Evolutionary conservation across 1,140 invertebrate species (phyloP).

Genomic region (Muscidifurax raptorellus): DNA sequence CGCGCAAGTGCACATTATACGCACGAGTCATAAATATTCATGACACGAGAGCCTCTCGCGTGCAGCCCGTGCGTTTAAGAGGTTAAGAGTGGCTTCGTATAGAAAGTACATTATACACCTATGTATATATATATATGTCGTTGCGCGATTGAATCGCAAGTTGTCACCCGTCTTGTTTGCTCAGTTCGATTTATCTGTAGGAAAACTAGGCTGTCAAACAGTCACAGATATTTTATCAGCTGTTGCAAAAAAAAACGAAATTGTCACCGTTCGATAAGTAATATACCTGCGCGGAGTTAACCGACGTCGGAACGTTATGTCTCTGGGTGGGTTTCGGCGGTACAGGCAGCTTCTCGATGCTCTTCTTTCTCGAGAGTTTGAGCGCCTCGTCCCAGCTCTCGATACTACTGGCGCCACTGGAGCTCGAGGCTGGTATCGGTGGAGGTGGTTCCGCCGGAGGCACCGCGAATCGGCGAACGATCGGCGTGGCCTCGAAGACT

Average conservation of each 20-base stretch:
- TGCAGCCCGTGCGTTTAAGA: not conserved
- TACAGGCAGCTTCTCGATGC: not conserved
- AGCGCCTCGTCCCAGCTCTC: conserved; percentile 60
- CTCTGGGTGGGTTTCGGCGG: not conserved
- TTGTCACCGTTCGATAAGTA: not conserved
- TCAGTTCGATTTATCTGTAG: not conserved
- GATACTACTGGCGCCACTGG: conserved; percentile 56
- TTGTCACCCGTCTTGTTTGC: not conserved
- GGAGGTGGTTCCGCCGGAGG: not conserved
- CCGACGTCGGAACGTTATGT: not conserved
- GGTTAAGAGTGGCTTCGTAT: not conserved
- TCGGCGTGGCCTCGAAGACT: conserved; percentile 62
- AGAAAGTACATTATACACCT: not conserved
- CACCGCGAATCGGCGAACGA: conserved; percentile 44
- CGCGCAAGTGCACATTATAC: not conserved
- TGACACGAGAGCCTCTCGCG: not conserved
- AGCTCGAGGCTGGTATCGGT: conserved; percentile 45
- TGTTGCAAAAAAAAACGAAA: not conserved
- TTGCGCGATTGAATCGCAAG: conserved; percentile 1
- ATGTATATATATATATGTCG: too few species aligned
- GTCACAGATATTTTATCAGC: not conserved
- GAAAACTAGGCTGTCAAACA: too few species aligned
- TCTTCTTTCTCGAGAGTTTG: not conserved
- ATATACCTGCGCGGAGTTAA: conserved; percentile 20
- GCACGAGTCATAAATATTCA: conserved; percentile 27